Evolutionary conservation across 30 jellyfish, hydroid and myxozoan species (phyloP).

Genomic region (Chironex yamaguchii): DNA sequence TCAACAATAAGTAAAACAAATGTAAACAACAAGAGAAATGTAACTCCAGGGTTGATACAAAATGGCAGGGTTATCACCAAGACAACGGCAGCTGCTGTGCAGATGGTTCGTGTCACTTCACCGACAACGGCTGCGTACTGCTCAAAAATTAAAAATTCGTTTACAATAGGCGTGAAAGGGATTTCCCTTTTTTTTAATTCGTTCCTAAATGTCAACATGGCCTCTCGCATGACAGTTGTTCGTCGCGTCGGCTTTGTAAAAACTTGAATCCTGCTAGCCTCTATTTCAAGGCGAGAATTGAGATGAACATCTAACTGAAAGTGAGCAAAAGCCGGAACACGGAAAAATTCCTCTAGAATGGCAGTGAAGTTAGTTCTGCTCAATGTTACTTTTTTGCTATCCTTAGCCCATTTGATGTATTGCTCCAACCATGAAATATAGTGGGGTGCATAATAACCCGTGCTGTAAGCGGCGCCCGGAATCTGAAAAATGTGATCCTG

Average conservation of each 20-base stretch:
- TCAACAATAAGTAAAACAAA: slow-evolving; percentile 71
- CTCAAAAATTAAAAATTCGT: slow-evolving; percentile 22
- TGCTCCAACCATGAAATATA: slow-evolving; percentile 46
- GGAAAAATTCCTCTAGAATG: slow-evolving; percentile 17
- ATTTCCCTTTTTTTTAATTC: neutral
- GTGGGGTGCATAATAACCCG: neutral
- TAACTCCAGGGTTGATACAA: slow-evolving; percentile 70
- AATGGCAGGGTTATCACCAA: slow-evolving; percentile 75
- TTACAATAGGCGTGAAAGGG: neutral
- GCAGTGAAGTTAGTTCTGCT: neutral
- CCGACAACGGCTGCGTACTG: slow-evolving; percentile 68
- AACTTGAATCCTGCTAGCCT: neutral
- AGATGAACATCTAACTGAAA: slow-evolving; percentile 10
- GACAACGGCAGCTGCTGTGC: slow-evolving; percentile 69
- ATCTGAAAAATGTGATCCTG: slow-evolving; percentile 32
- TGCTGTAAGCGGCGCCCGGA: slow-evolving; percentile 1
- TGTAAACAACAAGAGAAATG: slow-evolving; percentile 66
- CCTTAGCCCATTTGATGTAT: slow-evolving; percentile 43
- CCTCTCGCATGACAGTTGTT: neutral
- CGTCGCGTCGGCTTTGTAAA: neutral
- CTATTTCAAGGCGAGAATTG: neutral
- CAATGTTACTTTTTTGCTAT: neutral
- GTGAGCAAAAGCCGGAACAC: neutral
- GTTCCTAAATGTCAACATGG: neutral
- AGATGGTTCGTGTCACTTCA: slow-evolving; percentile 56